Evolutionary conservation across 53 echinoderm and acorn worm species (phyloP).

Genomic region (Temnopleurus reevesii): DNA sequence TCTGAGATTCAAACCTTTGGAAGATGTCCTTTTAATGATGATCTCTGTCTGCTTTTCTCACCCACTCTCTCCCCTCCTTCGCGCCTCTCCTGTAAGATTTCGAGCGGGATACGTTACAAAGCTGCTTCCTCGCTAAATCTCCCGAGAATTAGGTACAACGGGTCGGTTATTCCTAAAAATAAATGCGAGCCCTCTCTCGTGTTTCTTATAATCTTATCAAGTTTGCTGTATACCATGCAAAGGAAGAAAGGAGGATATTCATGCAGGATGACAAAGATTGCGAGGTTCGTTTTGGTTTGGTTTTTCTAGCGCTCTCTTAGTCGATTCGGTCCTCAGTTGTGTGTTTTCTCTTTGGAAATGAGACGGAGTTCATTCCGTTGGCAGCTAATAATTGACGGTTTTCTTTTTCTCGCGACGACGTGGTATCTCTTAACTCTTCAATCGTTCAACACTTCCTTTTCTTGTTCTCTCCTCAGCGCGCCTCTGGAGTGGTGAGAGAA

Average conservation of each 20-base stretch:
- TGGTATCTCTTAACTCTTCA: constrained; percentile 9
- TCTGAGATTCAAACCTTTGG: background rate
- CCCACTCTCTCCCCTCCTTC: background rate
- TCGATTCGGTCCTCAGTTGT: background rate
- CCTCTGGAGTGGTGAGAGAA: background rate
- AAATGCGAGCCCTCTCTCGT: background rate
- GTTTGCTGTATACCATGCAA: background rate
- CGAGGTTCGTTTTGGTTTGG: background rate
- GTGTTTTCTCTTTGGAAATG: background rate
- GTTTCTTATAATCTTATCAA: background rate
- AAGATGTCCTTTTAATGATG: background rate
- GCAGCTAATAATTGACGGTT: constrained; percentile 35
- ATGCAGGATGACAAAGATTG: background rate
- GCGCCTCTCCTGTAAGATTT: background rate
- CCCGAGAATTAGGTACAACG: background rate
- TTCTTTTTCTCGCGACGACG: background rate
- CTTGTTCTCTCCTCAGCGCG: too few species aligned
- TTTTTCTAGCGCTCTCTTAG: background rate
- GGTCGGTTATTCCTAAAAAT: constrained; percentile 4
- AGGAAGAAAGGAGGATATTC: background rate
- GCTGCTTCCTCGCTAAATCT: background rate
- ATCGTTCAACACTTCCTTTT: background rate
- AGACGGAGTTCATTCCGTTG: background rate
- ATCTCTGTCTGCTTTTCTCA: background rate
- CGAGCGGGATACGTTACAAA: background rate